phyloP scores from a whole-genome alignment of 2,888 invertebrate genomes.

The Neuroscelio doddi region DNA sequence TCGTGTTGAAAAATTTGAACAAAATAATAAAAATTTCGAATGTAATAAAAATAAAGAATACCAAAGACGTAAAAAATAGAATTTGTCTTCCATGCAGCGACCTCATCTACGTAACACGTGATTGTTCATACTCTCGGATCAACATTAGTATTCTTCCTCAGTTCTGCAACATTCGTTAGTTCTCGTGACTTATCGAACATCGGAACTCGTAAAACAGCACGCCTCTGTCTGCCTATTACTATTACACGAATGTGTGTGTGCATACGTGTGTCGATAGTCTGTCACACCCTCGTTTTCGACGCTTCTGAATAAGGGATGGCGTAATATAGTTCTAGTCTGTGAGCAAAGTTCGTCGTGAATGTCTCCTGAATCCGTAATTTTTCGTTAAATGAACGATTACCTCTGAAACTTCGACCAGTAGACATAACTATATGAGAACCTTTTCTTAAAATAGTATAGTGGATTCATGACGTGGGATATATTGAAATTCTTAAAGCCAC shows the following conservation, averaged over 20 bases:
- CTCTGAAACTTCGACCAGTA: neutral
- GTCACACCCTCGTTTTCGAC: constrained; percentile 37
- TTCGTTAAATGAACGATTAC: neutral
- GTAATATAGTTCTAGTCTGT: constrained; percentile 21
- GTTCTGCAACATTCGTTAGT: constrained; percentile 25
- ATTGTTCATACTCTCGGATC: constrained; percentile 13
- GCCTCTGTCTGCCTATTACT: constrained; percentile 32
- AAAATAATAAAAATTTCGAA: no score
- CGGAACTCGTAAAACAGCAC: constrained; percentile 43
- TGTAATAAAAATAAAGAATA: no score
- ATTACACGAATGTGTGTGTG: constrained; percentile 20
- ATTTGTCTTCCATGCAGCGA: no score
- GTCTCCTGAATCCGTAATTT: constrained; percentile 8
- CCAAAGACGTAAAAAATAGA: no score
- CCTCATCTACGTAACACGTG: constrained; percentile 10
- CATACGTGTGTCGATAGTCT: constrained; percentile 17
- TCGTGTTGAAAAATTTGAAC: no score
- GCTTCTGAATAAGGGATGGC: constrained; percentile 29
- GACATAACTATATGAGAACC: neutral
- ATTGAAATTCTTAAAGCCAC: no score
- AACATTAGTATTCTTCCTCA: constrained; percentile 20
- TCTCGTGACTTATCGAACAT: constrained; percentile 45
- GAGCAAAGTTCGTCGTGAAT: constrained; percentile 18
- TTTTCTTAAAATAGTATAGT: no score
- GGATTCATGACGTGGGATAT: neutral